Evolutionary conservation across 2,888 invertebrate genomes (phyloP), one percentile per base, ranked within the genome.

Genomic region (Amphimallon solstitiale): DNA sequence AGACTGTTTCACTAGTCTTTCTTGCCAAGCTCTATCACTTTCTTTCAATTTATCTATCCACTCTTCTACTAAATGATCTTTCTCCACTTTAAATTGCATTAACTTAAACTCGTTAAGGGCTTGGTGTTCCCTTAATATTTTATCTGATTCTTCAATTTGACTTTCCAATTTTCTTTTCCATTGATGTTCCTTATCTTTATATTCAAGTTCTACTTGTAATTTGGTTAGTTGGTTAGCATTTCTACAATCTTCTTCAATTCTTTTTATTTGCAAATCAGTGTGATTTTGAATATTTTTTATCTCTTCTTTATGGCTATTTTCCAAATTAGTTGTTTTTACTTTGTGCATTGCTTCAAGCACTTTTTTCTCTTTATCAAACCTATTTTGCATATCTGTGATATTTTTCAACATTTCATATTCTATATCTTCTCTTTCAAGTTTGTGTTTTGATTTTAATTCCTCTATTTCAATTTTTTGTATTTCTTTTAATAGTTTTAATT

Each of bases 41-140:
- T 84, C 81, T 64, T 82, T 80, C 17, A 82, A 76, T 73, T 83
- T 84, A 70, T 84, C 81, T 66, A 82, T 81, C 23, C 81, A 77
- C 72, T 83, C 81, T 3, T 79, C 75, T 71, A 84, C 82, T 43
- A 56, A 23, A 56, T 56, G 29, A 14, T 56, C 43, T 19, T 85
- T 86, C 72, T 86, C 86, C 17, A 85, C 68, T 73, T 86, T 86
- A 69, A 83, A 81, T 70, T 86, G 83, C 46, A 85, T 85, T 5
- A 86, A 81, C 70, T 82, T 85, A 63, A 84, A 84, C 74, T 86
- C 86, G 63, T 85, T 85, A 68, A 86, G 82, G 65, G 84, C 83
- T 75, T 86, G 85, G 29, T 85, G 85, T 72, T 86, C 86, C 69
- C 84, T 84, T 63, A 86, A 75, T 73, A 86, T 85, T 1, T 77